Percentiles rank a stretch among this genome's conserved stretches.
Evolutionary conservation across 92 coral and sea anemone species (phyloP).

Genomic region (Heteractis magnifica): DNA sequence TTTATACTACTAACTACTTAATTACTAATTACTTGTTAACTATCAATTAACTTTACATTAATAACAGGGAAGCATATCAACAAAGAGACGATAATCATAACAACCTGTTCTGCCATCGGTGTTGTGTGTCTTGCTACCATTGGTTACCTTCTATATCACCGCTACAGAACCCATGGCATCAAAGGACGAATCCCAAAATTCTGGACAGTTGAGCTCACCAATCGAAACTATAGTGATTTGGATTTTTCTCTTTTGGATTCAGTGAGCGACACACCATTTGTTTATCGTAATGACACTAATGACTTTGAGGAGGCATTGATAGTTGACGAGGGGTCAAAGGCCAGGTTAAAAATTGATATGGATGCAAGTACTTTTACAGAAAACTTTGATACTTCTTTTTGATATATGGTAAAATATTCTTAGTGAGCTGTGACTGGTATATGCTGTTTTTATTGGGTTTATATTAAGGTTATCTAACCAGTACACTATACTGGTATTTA

Average conservation of each 20-base stretch:
- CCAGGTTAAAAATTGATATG: conserved; percentile 52
- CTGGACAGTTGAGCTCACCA: conserved; percentile 80
- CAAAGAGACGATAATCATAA: conserved; percentile 62
- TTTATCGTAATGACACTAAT: conserved; percentile 66
- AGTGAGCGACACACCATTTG: conserved; percentile 77
- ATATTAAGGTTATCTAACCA: too few species aligned
- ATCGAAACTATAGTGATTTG: conserved; percentile 78
- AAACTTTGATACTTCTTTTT: conserved; percentile 33
- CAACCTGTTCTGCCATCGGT: conserved; percentile 60
- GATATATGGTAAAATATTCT: neutral
- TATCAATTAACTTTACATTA: neutral
- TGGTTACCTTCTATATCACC: conserved; percentile 52
- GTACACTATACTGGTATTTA: too few species aligned
- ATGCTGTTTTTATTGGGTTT: neutral
- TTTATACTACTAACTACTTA: too few species aligned
- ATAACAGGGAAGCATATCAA: conserved; percentile 20
- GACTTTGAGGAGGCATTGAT: conserved; percentile 86
- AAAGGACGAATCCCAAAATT: conserved; percentile 54
- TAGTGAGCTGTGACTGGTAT: neutral
- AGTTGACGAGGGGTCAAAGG: conserved; percentile 60
- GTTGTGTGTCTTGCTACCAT: conserved; percentile 35
- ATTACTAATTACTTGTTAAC: too few species aligned
- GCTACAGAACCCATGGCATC: conserved; percentile 28
- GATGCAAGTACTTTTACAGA: neutral
- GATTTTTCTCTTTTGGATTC: conserved; percentile 83